Conservation (phyloP, 2,888 invertebrate genomes). For the Amphipyra berbera region DNA sequence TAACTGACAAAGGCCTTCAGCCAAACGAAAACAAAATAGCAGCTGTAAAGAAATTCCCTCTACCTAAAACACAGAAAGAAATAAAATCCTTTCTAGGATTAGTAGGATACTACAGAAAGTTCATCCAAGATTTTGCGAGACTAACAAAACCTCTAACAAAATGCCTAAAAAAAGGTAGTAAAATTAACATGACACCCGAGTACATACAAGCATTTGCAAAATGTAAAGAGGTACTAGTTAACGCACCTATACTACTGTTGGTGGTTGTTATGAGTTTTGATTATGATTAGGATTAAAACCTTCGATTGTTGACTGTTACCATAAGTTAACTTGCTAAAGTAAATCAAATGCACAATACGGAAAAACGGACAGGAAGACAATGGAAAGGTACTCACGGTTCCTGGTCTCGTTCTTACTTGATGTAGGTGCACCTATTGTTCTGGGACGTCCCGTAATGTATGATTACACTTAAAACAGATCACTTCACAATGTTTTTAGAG, state of each 20-base stretch:
- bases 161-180: constrained; percentile 54
- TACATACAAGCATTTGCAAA: constrained; percentile 52
- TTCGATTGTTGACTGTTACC: no score
- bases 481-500: no score
- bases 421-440: no score
- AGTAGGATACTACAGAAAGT: constrained; percentile 56
- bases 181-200: constrained; percentile 29
- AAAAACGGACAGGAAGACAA: no score
- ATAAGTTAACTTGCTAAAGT: no score
- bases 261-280: no score
- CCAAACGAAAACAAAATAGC: constrained; percentile 61
- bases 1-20: constrained; percentile 53
- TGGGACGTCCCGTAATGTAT: no score
- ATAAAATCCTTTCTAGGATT: constrained; percentile 59
- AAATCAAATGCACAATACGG: no score
- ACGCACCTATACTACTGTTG: constrained; percentile 68
- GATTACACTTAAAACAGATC: no score
- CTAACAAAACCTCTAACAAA: constrained; percentile 56
- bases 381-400: no score
- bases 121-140: constrained; percentile 56
- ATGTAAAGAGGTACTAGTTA: constrained; percentile 60
- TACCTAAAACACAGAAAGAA: constrained; percentile 56
- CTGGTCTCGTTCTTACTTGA: no score
- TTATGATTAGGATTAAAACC: no score
- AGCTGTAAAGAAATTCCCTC: constrained; percentile 51